Percentiles rank a stretch among this genome's conserved stretches.
Conservation (phyloP, 2,113 vertebrate genomes). For the Lampris incognitus region DNA sequence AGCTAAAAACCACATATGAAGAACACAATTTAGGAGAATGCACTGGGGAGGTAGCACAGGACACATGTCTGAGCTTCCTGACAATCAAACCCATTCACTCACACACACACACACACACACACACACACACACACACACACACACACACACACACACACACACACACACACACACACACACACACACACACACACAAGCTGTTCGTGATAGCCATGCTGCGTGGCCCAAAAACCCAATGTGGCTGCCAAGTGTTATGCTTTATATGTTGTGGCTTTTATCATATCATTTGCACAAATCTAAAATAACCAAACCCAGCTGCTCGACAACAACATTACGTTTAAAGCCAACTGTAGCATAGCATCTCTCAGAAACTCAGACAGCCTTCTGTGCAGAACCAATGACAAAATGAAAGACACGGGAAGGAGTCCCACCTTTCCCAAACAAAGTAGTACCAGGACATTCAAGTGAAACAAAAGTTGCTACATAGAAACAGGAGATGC, state of each 20-base stretch:
- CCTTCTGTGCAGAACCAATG: conserved; percentile 27
- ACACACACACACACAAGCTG: background rate
- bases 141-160: background rate
- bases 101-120: conserved; percentile 30
- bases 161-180: background rate
- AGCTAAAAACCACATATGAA: conserved; percentile 88
- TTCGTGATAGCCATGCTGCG: conserved; percentile 2
- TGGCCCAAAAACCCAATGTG: background rate
- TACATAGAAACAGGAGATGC: background rate
- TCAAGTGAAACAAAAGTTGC: conserved; percentile 9
- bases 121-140: conserved; percentile 17
- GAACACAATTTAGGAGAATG: conserved; percentile 71
- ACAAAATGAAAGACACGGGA: conserved; percentile 5
- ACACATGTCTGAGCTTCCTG: conserved; percentile 54
- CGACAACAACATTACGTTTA: conserved; percentile 17
- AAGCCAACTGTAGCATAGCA: conserved; percentile 11
- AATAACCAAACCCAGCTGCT: conserved; percentile 7
- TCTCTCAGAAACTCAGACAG: conserved; percentile 44
- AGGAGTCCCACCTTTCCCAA: background rate
- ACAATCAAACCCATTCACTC: background rate
- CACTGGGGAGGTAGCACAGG: conserved; percentile 49
- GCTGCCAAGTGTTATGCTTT: background rate
- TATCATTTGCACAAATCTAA: background rate
- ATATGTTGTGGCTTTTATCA: background rate
- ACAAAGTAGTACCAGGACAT: conserved; percentile 17